These are phyloP conservation scores for Nebria ingens DNA, from an alignment of 1,140 invertebrate genomes.

Conservation along the genomic window DNA sequence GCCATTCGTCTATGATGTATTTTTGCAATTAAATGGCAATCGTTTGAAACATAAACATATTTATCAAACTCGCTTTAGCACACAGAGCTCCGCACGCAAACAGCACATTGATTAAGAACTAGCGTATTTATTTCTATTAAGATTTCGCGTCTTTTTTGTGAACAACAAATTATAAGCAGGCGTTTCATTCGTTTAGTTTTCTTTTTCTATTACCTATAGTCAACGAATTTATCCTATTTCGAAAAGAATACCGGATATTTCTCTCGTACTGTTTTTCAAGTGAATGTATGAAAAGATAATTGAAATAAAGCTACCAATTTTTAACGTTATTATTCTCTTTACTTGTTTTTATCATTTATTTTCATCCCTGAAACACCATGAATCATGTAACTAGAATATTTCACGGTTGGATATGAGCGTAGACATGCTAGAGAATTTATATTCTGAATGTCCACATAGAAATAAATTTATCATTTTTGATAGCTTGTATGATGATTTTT, in stretches of 20 bases:
- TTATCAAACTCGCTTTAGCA: background rate
- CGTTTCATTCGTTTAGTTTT: too few species aligned
- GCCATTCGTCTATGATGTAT: background rate
- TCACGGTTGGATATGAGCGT: background rate
- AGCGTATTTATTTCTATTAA: background rate
- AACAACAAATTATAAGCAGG: too few species aligned
- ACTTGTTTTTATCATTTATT: too few species aligned
- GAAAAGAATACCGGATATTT: too few species aligned
- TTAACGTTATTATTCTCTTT: too few species aligned
- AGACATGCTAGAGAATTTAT: background rate
- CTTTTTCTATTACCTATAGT: too few species aligned
- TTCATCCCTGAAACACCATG: background rate
- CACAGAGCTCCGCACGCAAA: background rate
- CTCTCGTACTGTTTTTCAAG: too few species aligned
- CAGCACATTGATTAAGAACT: background rate
- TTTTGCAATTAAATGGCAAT: background rate
- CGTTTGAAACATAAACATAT: background rate
- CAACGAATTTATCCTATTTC: too few species aligned
- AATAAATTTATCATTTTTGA: background rate
- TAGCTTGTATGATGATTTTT: background rate
- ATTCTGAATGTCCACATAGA: background rate
- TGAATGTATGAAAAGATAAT: too few species aligned
- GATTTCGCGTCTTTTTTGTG: background rate
- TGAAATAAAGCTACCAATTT: too few species aligned
- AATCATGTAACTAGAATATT: background rate